Percentiles rank a stretch among this genome's conserved stretches.
phyloP scores from a whole-genome alignment of 2,797 vertebrate species.

The Acanthurus lineatus region DNA sequence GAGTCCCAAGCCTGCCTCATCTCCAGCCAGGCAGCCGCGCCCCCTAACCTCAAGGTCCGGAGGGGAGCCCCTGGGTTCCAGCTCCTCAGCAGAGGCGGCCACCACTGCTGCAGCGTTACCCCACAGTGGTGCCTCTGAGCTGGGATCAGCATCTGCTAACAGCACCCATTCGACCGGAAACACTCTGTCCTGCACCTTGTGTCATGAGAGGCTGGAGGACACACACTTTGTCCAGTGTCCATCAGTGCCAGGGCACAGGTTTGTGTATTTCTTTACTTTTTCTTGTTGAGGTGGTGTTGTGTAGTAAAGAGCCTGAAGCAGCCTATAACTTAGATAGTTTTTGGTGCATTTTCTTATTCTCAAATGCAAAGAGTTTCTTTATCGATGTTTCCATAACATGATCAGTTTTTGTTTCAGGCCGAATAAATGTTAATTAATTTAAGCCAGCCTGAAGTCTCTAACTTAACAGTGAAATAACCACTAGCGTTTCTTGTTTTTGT shows the following conservation, averaged over 20 bases:
- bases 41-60: slow-evolving; percentile 72
- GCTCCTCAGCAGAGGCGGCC: slow-evolving; percentile 75
- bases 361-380: neutral
- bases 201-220: slow-evolving; percentile 88
- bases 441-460: neutral
- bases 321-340: neutral
- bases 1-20: slow-evolving; percentile 80
- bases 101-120: slow-evolving; percentile 77
- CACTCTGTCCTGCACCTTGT: slow-evolving; percentile 86
- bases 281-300: neutral
- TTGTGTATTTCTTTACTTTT: neutral
- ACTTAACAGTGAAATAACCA: neutral
- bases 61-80: slow-evolving; percentile 78
- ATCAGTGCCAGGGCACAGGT: slow-evolving; percentile 85
- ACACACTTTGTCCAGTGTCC: slow-evolving; percentile 87
- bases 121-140: slow-evolving; percentile 80
- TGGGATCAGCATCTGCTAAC: slow-evolving; percentile 73
- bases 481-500: neutral
- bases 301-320: neutral
- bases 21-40: slow-evolving; percentile 79
- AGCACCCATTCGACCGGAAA: slow-evolving; percentile 75
- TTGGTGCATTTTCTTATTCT: neutral
- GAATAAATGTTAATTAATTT: neutral
- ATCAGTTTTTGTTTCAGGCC: neutral
- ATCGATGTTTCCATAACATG: neutral